Percentiles rank a stretch among this genome's conserved stretches.
Conservation (phyloP, 2,113 vertebrate species). For the Numenius arquata region DNA sequence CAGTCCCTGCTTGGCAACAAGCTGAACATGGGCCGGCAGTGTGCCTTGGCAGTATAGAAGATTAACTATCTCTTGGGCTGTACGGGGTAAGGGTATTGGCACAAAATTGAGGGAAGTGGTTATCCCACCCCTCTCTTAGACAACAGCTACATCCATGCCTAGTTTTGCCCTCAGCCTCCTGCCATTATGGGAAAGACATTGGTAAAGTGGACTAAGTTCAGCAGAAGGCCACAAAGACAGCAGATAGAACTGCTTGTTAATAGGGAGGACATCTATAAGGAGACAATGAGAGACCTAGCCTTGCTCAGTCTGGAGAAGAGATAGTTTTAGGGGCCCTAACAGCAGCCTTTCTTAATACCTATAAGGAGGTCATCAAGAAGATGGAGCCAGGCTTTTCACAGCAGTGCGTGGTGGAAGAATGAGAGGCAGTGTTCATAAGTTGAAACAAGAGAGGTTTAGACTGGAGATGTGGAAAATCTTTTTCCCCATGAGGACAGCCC, state of each 20-base stretch:
- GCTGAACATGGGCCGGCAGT: background rate
- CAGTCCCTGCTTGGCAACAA: background rate
- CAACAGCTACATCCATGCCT: background rate
- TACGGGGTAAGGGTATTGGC: background rate
- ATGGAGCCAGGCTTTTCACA: background rate
- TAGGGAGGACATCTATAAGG: accelerated
- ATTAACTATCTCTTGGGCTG: background rate
- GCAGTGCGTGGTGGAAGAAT: background rate
- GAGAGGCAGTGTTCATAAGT: background rate
- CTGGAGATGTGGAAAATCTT: background rate
- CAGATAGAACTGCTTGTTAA: no score
- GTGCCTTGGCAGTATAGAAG: background rate
- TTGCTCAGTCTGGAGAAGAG: background rate
- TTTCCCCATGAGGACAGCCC: background rate
- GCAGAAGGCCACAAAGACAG: background rate
- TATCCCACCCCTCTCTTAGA: background rate
- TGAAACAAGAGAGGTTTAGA: background rate
- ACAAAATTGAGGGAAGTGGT: background rate
- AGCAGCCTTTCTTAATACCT: background rate
- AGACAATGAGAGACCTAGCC: background rate
- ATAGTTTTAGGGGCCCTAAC: background rate
- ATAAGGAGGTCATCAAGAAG: background rate
- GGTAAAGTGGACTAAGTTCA: background rate
- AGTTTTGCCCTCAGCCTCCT: background rate
- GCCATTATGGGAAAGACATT: accelerated